A percentile compares a stretch with the other conserved stretches of the same genome.
Conservation (phyloP, 2,797 vertebrate species). For the Cygnus olor region DNA sequence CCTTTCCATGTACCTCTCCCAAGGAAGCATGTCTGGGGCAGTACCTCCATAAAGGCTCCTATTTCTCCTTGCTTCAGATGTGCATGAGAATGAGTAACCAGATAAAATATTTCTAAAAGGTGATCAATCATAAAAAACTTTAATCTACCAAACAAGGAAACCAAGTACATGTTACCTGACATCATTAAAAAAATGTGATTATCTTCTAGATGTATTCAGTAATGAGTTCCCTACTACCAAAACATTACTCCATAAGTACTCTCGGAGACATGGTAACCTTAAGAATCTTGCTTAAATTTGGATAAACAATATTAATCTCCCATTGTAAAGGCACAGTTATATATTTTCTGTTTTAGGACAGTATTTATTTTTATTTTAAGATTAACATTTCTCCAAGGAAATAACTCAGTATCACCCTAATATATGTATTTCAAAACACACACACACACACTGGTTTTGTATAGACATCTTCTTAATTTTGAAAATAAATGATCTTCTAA, state of each 20-base stretch:
- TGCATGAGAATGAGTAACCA: not conserved
- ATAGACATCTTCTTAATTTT: not conserved
- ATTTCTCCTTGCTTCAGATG: fast-evolving
- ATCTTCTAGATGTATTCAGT: not conserved
- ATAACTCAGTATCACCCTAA: not conserved
- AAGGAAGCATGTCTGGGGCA: fast-evolving
- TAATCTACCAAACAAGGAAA: not conserved
- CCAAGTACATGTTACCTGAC: not conserved
- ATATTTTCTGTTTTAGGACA: not conserved
- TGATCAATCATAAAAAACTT: not conserved
- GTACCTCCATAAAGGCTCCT: fast-evolving
- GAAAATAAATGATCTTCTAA: not conserved
- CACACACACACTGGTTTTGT: not conserved
- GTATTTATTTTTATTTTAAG: not conserved
- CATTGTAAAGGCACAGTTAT: not conserved
- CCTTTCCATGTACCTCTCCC: not conserved
- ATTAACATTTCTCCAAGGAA: not conserved
- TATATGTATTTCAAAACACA: not conserved
- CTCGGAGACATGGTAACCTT: not conserved
- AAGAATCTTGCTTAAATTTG: not conserved
- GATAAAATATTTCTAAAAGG: not conserved
- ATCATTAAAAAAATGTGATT: not conserved
- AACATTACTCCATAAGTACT: not conserved
- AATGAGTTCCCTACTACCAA: not conserved
- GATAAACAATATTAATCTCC: not conserved